phyloP scores from a whole-genome alignment of 1,140 invertebrate species.

The Steinernema feltiae region DNA sequence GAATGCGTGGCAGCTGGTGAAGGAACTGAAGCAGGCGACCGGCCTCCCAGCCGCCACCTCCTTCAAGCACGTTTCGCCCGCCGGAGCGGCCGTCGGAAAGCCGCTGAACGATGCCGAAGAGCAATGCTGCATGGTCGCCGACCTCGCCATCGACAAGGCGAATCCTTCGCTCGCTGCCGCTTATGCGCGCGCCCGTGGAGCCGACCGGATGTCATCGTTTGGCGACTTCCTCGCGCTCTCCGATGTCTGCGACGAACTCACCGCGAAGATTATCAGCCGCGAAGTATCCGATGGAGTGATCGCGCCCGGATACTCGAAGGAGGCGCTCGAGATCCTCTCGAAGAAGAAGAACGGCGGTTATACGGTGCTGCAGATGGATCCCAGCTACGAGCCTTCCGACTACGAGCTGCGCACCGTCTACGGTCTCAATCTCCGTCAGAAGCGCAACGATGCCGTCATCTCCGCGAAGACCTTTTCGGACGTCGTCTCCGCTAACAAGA shows the following conservation, averaged over 20 bases:
- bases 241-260: constrained; percentile 78
- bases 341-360: constrained; percentile 93
- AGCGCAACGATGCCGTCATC: constrained; percentile 80
- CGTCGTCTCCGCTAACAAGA: constrained; percentile 71
- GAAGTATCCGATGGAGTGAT: constrained; percentile 92
- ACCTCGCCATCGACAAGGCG: constrained; percentile 63
- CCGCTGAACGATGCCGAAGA: constrained; percentile 71
- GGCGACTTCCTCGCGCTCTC: constrained; percentile 94
- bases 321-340: constrained; percentile 77
- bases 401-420: constrained; percentile 81
- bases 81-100: constrained; percentile 80
- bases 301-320: constrained; percentile 78
- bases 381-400: constrained; percentile 71
- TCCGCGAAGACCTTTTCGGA: constrained; percentile 73
- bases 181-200: constrained; percentile 86
- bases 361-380: constrained; percentile 87
- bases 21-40: constrained; percentile 74
- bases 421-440: constrained; percentile 83
- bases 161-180: constrained; percentile 78
- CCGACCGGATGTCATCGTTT: constrained; percentile 97
- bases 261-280: constrained; percentile 69
- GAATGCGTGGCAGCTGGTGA: constrained; percentile 91
- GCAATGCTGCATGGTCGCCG: constrained; percentile 85
- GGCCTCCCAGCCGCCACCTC: constrained; percentile 84
- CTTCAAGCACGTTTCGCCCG: constrained; percentile 95